Conservation (phyloP, 1,140 invertebrate genomes). For the Coptotermes formosanus region DNA sequence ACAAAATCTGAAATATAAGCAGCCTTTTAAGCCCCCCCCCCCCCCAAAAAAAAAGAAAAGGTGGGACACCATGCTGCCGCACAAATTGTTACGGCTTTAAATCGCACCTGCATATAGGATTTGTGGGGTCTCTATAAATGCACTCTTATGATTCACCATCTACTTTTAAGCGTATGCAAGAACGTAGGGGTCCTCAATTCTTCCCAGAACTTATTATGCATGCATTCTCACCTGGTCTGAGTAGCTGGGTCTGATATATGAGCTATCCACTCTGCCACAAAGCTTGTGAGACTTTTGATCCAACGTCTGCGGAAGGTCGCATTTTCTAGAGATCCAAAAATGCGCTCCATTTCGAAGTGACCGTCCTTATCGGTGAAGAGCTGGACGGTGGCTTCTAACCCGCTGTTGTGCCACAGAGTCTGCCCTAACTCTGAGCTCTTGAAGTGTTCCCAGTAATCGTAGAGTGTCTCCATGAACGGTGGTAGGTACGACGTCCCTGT, state of each 20-base stretch:
- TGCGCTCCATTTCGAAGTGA: constrained; percentile 64
- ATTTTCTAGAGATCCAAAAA: constrained; percentile 75
- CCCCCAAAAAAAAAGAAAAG: too few species aligned
- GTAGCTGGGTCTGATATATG: constrained; percentile 71
- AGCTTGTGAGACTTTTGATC: constrained; percentile 71
- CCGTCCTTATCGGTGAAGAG: constrained; percentile 62
- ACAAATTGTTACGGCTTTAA: too few species aligned
- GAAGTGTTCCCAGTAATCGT: constrained; percentile 76
- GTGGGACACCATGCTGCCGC: too few species aligned
- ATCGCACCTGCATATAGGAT: too few species aligned
- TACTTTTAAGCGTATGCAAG: too few species aligned
- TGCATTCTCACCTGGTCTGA: constrained; percentile 60
- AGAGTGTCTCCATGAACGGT: constrained; percentile 68
- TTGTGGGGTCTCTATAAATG: too few species aligned
- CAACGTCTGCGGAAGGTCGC: constrained; percentile 71
- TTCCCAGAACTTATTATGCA: too few species aligned
- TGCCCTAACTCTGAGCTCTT: constrained; percentile 73
- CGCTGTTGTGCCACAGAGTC: constrained; percentile 68
- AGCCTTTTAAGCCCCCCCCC: too few species aligned
- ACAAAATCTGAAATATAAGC: too few species aligned
- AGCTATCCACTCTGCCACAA: constrained; percentile 70
- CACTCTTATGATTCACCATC: too few species aligned
- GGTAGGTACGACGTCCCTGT: constrained; percentile 44
- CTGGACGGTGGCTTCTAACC: constrained; percentile 61
- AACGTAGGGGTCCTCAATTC: too few species aligned